phyloP scores from a whole-genome alignment of 2,113 vertebrate genomes.

The Parotia lawesii region DNA sequence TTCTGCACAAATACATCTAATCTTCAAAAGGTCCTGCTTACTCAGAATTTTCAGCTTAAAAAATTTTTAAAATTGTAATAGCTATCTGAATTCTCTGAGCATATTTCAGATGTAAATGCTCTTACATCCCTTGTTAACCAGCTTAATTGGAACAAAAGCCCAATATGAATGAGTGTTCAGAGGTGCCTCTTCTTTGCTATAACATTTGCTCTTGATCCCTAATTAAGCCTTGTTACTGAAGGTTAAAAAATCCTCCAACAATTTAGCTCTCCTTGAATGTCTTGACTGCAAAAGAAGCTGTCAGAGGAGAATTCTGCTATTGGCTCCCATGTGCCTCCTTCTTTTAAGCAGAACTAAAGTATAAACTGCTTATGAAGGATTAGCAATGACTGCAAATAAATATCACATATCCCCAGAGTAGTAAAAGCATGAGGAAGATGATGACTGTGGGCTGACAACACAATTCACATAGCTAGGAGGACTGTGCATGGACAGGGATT shows the following conservation, averaged over 20 bases:
- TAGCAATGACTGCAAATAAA: not conserved
- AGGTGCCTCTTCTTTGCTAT: slow-evolving; percentile 26
- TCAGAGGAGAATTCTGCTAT: not conserved
- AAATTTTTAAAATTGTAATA: slow-evolving; percentile 64
- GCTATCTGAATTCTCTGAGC: slow-evolving; percentile 36
- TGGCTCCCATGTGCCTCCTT: not conserved
- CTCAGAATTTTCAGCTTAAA: slow-evolving; percentile 33
- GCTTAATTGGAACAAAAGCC: slow-evolving; percentile 55
- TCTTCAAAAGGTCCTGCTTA: slow-evolving; percentile 52
- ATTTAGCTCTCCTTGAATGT: slow-evolving; percentile 18
- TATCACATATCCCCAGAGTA: not conserved
- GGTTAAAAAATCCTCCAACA: slow-evolving; percentile 40
- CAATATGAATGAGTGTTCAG: not conserved
- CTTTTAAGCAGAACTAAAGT: not conserved
- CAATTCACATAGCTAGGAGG: not conserved
- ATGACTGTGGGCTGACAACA: not conserved
- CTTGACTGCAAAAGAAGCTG: slow-evolving; percentile 8
- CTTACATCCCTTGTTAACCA: slow-evolving; percentile 46
- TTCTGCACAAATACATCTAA: slow-evolving; percentile 36
- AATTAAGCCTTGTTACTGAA: slow-evolving; percentile 53
- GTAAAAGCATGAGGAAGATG: not conserved
- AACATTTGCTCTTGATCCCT: slow-evolving; percentile 54
- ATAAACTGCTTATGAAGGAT: not conserved
- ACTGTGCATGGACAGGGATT: not conserved
- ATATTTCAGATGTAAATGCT: slow-evolving; percentile 17